phyloP scores from a whole-genome alignment of 2,113 vertebrate genomes.

The Pongo abelii region DNA sequence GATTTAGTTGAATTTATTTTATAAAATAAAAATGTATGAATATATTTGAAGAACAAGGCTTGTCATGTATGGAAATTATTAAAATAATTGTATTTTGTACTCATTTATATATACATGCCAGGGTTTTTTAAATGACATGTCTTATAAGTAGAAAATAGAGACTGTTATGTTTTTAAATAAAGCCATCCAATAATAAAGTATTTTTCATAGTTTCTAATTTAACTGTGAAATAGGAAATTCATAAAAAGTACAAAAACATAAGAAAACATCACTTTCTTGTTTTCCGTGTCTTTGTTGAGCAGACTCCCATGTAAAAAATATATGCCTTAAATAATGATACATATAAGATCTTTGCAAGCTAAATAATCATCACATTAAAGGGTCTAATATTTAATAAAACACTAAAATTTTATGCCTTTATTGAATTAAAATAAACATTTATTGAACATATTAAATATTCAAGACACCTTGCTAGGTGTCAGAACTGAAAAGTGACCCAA shows the following conservation, averaged over 20 bases:
- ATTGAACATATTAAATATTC: not conserved
- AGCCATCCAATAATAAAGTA: not conserved
- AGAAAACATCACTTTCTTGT: not conserved
- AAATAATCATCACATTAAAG: not conserved
- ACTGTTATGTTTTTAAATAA: not conserved
- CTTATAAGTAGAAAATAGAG: not conserved
- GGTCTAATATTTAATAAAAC: not conserved
- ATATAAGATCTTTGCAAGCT: not conserved
- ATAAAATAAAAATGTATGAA: not conserved
- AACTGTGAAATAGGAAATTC: not conserved
- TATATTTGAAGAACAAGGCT: not conserved
- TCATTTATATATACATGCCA: not conserved
- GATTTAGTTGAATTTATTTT: not conserved
- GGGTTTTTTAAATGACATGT: not conserved
- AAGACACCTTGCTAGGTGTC: not conserved
- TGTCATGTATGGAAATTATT: not conserved
- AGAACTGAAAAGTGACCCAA: not conserved
- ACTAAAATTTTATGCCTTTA: not conserved
- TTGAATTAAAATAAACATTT: not conserved
- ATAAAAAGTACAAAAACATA: not conserved
- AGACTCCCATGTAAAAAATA: not conserved
- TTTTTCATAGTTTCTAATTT: not conserved
- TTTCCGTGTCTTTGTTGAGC: not conserved
- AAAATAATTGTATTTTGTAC: not conserved
- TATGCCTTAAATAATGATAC: not conserved